phyloP scores from a whole-genome alignment of 2,113 vertebrate species.

The Pygoscelis adeliae region DNA sequence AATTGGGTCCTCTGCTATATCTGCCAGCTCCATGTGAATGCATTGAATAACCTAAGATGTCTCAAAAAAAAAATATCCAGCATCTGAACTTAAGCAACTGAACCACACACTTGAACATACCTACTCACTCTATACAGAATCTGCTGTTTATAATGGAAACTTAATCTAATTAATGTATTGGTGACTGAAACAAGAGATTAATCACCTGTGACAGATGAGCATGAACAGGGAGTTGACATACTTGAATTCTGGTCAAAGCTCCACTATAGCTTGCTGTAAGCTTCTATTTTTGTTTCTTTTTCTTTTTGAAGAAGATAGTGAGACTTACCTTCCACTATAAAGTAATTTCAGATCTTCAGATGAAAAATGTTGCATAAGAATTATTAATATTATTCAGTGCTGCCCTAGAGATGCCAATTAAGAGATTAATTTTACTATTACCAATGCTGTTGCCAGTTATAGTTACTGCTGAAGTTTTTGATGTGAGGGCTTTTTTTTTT shows the following conservation, averaged over 20 bases:
- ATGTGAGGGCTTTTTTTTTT: neutral
- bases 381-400: neutral
- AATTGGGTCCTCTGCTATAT: neutral
- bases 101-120: neutral
- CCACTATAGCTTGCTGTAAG: neutral
- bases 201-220: neutral
- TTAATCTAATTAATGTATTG: neutral
- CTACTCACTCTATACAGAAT: neutral
- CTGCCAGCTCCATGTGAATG: neutral
- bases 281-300: neutral
- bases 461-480: neutral
- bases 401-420: neutral
- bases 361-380: neutral
- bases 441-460: neutral
- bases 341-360: neutral
- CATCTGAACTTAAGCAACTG: neutral
- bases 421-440: neutral
- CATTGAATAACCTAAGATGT: neutral
- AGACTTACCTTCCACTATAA: neutral
- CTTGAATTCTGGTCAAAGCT: neutral
- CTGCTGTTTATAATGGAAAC: neutral
- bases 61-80: neutral
- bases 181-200: neutral
- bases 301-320: neutral
- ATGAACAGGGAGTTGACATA: neutral